Evolutionary conservation across 2,797 vertebrate genomes (phyloP).

Genomic region (Microctenopoma steveboyesi): DNA sequence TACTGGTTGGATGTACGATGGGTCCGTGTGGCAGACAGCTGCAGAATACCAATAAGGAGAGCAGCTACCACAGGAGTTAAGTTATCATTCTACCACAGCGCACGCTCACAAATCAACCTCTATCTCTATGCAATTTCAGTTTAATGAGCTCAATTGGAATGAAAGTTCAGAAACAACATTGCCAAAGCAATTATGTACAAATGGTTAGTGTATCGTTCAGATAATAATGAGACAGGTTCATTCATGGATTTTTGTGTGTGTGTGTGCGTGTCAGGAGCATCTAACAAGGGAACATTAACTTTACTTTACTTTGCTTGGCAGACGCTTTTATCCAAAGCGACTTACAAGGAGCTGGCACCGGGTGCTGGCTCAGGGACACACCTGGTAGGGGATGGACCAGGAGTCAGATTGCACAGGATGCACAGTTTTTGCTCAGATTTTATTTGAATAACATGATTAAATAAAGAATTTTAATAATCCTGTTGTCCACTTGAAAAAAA

Average conservation of each 20-base stretch:
- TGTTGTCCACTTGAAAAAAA: too few species aligned
- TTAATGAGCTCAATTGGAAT: slow-evolving; percentile 72
- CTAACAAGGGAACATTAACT: neutral
- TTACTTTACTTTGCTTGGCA: too few species aligned
- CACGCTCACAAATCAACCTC: slow-evolving; percentile 66
- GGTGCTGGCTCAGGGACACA: too few species aligned
- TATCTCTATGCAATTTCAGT: slow-evolving; percentile 61
- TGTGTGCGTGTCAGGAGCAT: neutral
- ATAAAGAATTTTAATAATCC: neutral
- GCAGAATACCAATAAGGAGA: slow-evolving; percentile 70
- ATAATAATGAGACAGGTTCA: slow-evolving; percentile 53
- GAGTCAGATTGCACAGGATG: slow-evolving; percentile 1
- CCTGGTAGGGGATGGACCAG: too few species aligned
- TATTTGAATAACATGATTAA: neutral
- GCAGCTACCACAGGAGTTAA: slow-evolving; percentile 58
- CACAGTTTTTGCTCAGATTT: neutral
- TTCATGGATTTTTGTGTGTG: slow-evolving; percentile 10
- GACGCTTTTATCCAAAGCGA: too few species aligned
- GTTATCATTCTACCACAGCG: slow-evolving; percentile 47
- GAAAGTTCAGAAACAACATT: slow-evolving; percentile 69
- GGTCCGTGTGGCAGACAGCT: slow-evolving; percentile 52
- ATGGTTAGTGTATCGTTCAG: slow-evolving; percentile 58
- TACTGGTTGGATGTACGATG: slow-evolving; percentile 37
- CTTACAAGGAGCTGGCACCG: too few species aligned
- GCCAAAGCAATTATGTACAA: slow-evolving; percentile 65